Percentiles rank a stretch among this genome's conserved stretches.
These are phyloP conservation scores for Oscheius sp. DNA, from an alignment of 2,888 invertebrate genomes.

Conservation along the genomic window DNA sequence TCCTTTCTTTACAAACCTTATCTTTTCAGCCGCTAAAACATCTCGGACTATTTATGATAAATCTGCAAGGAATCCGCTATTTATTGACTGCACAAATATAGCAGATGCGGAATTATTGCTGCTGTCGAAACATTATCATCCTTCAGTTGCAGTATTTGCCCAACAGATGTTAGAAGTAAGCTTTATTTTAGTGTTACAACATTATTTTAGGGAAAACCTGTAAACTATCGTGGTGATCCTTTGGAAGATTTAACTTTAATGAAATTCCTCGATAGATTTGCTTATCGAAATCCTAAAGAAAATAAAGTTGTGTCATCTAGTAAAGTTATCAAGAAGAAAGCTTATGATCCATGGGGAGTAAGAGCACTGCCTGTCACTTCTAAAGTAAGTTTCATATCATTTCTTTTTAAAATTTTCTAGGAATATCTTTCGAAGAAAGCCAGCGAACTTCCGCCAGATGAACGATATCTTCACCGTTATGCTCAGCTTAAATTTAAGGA, in stretches of 20 bases:
- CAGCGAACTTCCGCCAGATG: constrained; percentile 86
- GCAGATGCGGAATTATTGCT: constrained; percentile 83
- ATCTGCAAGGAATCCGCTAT: constrained; percentile 85
- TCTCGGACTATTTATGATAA: constrained; percentile 74
- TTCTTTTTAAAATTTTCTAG: constrained; percentile 42
- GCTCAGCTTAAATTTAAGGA: constrained; percentile 54
- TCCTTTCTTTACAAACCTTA: not conserved
- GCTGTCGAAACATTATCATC: constrained; percentile 86
- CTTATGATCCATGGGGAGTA: constrained; percentile 63
- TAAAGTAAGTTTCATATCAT: constrained; percentile 41
- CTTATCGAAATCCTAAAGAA: constrained; percentile 86
- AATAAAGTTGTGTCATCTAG: constrained; percentile 19
- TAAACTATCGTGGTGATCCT: constrained; percentile 89
- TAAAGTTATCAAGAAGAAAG: constrained; percentile 50
- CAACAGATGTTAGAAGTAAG: constrained; percentile 81
- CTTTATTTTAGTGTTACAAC: constrained; percentile 24
- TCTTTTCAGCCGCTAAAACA: constrained; percentile 36
- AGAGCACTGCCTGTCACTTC: constrained; percentile 58
- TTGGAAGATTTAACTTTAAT: constrained; percentile 90
- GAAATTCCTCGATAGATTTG: constrained; percentile 92
- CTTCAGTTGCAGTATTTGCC: constrained; percentile 89
- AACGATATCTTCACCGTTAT: constrained; percentile 83
- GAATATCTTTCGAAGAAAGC: constrained; percentile 64
- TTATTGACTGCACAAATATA: constrained; percentile 83
- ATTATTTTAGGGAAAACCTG: constrained; percentile 48